phyloP scores from a whole-genome alignment of 2,797 vertebrate genomes.

The Pteropus rufus region DNA sequence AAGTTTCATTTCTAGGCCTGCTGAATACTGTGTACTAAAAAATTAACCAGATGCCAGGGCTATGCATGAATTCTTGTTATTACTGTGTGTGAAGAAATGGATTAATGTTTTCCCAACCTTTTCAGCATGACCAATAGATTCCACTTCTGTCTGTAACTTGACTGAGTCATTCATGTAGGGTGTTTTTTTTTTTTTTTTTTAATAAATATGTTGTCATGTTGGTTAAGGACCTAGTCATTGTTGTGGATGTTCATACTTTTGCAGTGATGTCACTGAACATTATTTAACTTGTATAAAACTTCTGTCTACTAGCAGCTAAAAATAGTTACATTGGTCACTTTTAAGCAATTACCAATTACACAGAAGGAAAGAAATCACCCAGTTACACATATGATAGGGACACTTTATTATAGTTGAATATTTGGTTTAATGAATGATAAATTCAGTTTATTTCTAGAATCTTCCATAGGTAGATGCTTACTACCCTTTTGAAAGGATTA shows the following conservation, averaged over 20 bases:
- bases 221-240: conserved; percentile 75
- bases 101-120: conserved; percentile 76
- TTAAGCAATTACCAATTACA: conserved; percentile 35
- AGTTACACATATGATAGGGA: conserved; percentile 10
- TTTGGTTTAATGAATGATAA: conserved; percentile 28
- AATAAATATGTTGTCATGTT: conserved; percentile 78
- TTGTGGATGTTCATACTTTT: conserved; percentile 72
- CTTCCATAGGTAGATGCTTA: conserved; percentile 44
- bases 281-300: conserved; percentile 68
- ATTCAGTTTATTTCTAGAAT: conserved; percentile 47
- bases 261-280: conserved; percentile 69
- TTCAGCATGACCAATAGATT: conserved; percentile 75
- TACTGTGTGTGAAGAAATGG: conserved; percentile 71
- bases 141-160: conserved; percentile 74
- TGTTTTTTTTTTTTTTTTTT: conserved; percentile 29
- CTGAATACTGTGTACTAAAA: not conserved
- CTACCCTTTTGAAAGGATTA: conserved; percentile 24
- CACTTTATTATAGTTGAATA: conserved; percentile 29
- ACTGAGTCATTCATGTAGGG: conserved; percentile 74
- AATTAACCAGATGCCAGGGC: conserved; percentile 42
- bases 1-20: conserved; percentile 36
- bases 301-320: conserved; percentile 66
- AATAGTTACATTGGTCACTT: conserved; percentile 64
- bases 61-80: conserved; percentile 69
- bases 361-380: conserved; percentile 39